Evolutionary conservation across 1,140 invertebrate genomes (phyloP), one percentile per base, ranked within the genome.

Genomic region (Ceratina australensis): DNA sequence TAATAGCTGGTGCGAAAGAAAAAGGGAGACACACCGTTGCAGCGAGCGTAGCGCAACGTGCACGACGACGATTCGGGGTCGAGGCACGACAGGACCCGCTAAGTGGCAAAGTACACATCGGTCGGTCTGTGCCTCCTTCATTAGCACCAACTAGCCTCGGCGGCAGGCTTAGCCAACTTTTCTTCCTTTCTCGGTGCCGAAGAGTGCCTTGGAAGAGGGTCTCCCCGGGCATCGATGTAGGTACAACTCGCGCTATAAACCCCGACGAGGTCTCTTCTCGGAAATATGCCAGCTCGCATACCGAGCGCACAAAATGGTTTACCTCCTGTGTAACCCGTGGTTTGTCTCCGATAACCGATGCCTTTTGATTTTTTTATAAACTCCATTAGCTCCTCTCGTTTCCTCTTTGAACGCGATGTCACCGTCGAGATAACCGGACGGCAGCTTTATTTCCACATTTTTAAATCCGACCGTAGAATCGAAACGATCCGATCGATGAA

Each of bases 31-130:
- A 50, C 63, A 78, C n/a, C 63, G 20, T 52, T 61, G 80, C 80
- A 72, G 57, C 66, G 65, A 73, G 78, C 72, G 20, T 60, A 72
- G 68, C 64, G 67, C 72, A 79, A 80, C 77, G 69, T 69, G 72
- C 71, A 72, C 81, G 71, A n/a, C n/a, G n/a, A n/a, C n/a, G 81
- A 16, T 77, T 82, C 80, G 84, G 83, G 81, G 83, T 88, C 87
- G 87, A 85, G 81, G 81, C 86, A 86, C 81, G 79, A 81, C 84
- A 76, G 78, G 85, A 83, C 72, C 80, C 78, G 89, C 86, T 91
- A 90, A 91, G 87, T 90, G 87, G 85, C 79, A 88, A 86, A 89
- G 90, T 83, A 91, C 85, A 91, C 87, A 90, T 67, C 72, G 76
- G 79, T 72, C 86, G 78, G 83, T 86, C 86, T 88, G 87, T 90